Percentiles rank a stretch among this genome's conserved stretches.
Conservation (phyloP, 2,888 invertebrate genomes). For the Clunio marinus region DNA sequence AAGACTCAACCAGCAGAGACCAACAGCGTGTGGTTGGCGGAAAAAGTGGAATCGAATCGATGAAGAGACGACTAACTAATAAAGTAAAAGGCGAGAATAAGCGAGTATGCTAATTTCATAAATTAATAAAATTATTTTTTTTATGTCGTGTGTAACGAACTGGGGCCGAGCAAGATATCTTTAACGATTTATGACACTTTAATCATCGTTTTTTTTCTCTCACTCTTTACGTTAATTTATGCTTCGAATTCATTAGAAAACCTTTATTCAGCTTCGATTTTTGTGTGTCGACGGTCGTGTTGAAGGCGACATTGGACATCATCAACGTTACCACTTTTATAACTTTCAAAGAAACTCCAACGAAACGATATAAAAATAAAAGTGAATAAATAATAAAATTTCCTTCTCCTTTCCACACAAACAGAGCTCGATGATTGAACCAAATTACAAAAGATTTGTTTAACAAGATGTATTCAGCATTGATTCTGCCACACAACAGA, state of each 20-base stretch:
- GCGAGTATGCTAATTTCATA: constrained; percentile 26
- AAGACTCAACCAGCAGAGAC: not conserved
- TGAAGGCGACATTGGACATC: not conserved
- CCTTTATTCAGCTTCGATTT: too few relatives aligned
- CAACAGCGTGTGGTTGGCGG: too few relatives aligned
- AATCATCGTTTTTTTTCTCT: constrained; percentile 18
- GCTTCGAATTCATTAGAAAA: not conserved
- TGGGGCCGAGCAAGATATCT: constrained; percentile 29
- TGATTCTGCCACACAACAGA: constrained; percentile 10
- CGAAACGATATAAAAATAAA: not conserved
- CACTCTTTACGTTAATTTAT: constrained; percentile 7
- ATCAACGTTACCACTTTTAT: not conserved
- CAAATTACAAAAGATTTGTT: constrained; percentile 21
- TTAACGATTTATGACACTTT: constrained; percentile 36
- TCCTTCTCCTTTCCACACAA: not conserved
- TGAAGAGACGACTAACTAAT: too few relatives aligned
- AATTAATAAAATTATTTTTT: constrained; percentile 38
- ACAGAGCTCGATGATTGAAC: not conserved
- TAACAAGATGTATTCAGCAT: constrained; percentile 23
- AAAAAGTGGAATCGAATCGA: too few relatives aligned
- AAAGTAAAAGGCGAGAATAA: constrained; percentile 3
- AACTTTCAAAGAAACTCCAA: not conserved
- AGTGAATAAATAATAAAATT: not conserved
- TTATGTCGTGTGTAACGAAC: constrained; percentile 35
- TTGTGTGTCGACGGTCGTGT: not conserved